Evolutionary conservation across 2,113 vertebrate genomes (phyloP), one percentile per base, ranked within the genome.

Genomic region (Galemys pyrenaicus): DNA sequence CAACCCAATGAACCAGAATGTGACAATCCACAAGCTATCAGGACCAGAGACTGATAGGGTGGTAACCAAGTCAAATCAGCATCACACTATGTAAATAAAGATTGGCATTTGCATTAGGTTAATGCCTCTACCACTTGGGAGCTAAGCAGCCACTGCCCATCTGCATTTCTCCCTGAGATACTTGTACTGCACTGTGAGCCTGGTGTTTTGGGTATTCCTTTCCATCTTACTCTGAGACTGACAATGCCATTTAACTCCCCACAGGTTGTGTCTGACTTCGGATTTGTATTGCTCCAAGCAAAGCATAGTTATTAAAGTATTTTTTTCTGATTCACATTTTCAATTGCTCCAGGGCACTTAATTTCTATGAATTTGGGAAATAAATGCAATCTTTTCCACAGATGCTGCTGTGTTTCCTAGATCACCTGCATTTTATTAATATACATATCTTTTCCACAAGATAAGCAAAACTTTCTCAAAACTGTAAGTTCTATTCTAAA

Each of bases 311-410:
- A 80, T 17, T 85, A 56, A 89, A 56, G n/a, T 78, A 15, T 80
- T 91, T 91, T 85, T 79, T 73, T 46, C 20, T 10, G 64, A 89
- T 62, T 75, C 41, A 62, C 2, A 60, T 6, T 87, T 87, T 75
- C 24, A 73, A 32, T 81, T 92, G 70, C 51, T 9, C 10, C 35
- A 91, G 79, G 64, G 82, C 49, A 82, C 58, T 77, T 65, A 81
- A 83, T 93, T 87, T 89, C 37, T 30, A 67, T 62, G 65, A 49
- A 65, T 94, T 79, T 84, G 68, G 67, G 37, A 51, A 89, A 87
- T 81, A 64, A 86, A 93, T 26, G n/a, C n/a, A 83, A 16, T 67
- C 24, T 74, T 89, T 37, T 67, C 30, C 39, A 68, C 32, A 54
- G 49, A 77, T 62, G 64, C 16, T 74, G 6, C 17, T 79, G 19